Conservation (phyloP, 2,113 vertebrate genomes). For the Muntiacus muntjak region DNA sequence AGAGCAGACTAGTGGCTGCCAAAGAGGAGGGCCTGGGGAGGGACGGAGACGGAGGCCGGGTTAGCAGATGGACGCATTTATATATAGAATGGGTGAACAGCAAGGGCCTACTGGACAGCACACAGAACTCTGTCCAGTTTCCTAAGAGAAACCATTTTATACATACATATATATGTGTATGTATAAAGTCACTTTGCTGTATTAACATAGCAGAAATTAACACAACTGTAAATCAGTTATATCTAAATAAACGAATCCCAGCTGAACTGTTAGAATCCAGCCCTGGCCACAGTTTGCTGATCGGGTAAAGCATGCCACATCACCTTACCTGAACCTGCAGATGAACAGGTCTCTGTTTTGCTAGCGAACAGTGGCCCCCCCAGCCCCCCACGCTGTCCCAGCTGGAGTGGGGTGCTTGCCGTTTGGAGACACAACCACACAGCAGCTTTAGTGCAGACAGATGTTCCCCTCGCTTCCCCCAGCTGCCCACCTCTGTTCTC, state of each 20-base stretch:
- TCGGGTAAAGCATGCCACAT: background rate
- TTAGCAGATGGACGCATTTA: background rate
- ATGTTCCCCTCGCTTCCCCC: background rate
- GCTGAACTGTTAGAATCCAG: background rate
- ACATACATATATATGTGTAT: background rate
- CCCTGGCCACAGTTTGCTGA: background rate
- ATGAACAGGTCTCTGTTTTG: background rate
- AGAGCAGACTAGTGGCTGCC: background rate
- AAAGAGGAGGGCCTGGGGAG: background rate
- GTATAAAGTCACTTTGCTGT: background rate
- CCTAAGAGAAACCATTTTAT: background rate
- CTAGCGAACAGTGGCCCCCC: background rate
- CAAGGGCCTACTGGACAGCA: background rate
- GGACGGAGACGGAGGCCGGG: accelerated
- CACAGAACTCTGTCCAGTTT: background rate
- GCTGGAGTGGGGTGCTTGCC: background rate
- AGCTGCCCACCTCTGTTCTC: background rate
- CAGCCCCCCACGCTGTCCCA: background rate
- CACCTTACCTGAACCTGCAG: background rate
- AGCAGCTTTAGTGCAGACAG: background rate
- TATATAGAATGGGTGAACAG: background rate
- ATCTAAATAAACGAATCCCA: background rate
- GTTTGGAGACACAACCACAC: background rate
- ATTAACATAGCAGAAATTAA: background rate
- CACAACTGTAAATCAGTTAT: background rate